Evolutionary conservation across 2,888 invertebrate species (phyloP).

Genomic region (Lithophane socia): DNA sequence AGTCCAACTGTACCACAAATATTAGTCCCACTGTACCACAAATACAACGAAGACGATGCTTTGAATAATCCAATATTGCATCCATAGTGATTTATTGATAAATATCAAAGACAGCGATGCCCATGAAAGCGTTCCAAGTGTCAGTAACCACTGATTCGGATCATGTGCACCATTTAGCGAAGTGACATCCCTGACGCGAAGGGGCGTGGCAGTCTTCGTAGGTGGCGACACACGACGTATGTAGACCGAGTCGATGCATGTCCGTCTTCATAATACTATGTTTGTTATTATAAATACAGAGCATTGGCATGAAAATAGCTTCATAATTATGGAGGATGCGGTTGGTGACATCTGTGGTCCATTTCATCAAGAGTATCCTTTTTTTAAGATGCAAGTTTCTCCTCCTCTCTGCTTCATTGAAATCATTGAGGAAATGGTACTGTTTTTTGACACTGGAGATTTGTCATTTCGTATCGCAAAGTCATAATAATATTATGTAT

Average conservation of each 20-base stretch:
- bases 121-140: slow-evolving; percentile 14
- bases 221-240: slow-evolving; percentile 63
- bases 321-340: slow-evolving; percentile 14
- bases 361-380: not conserved
- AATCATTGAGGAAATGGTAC: not conserved
- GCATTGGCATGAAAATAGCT: slow-evolving; percentile 3
- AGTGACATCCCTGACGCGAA: slow-evolving; percentile 56
- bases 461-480: not conserved
- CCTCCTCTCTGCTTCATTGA: not conserved
- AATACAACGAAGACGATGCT: not conserved
- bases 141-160: slow-evolving; percentile 7
- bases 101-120: not conserved
- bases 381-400: not conserved
- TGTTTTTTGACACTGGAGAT: not conserved
- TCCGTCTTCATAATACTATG: slow-evolving; percentile 57
- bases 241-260: slow-evolving; percentile 56
- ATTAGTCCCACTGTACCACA: not conserved
- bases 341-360: slow-evolving; percentile 11
- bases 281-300: slow-evolving; percentile 52
- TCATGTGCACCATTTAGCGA: slow-evolving; percentile 33
- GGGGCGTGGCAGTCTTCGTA: slow-evolving; percentile 61
- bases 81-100: not conserved
- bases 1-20: not conserved
- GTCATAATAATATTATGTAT: not conserved
- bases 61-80: not conserved